Evolutionary conservation across 2,888 invertebrate species (phyloP).

Genomic region (Tetragnatha montana): DNA sequence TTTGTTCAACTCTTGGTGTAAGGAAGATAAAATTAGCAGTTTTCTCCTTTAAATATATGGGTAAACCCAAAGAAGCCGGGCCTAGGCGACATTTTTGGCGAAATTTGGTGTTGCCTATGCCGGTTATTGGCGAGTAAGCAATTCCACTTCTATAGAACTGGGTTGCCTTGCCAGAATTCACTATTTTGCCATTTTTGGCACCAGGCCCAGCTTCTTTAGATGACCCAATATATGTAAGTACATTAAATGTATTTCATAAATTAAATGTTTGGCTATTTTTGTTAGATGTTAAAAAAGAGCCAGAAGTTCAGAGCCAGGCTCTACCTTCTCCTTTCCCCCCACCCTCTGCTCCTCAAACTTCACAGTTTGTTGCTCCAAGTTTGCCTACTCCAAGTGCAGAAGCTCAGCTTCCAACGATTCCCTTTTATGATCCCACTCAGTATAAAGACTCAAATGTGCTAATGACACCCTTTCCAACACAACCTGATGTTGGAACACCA

Average conservation of each 20-base stretch:
- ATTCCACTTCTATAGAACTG: too few relatives aligned
- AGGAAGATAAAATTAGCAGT: neutral
- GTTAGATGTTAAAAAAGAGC: constrained; percentile 10
- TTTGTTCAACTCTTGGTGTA: neutral
- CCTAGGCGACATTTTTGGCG: too few relatives aligned
- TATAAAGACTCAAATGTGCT: constrained; percentile 8
- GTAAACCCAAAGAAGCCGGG: too few relatives aligned
- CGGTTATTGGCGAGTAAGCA: too few relatives aligned
- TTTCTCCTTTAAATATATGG: neutral
- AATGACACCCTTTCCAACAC: constrained; percentile 20
- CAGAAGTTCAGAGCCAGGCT: neutral
- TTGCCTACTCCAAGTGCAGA: neutral
- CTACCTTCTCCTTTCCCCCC: constrained; percentile 18
- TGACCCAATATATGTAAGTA: too few relatives aligned
- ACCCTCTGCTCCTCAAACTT: neutral
- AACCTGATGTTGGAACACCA: constrained; percentile 1
- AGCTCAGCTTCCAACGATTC: constrained; percentile 10
- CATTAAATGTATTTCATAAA: neutral
- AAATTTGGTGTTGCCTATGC: too few relatives aligned
- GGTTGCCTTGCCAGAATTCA: too few relatives aligned
- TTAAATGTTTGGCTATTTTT: neutral
- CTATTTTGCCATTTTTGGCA: too few relatives aligned
- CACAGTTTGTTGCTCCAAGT: neutral
- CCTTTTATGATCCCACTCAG: constrained; percentile 50
- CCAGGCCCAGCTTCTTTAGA: too few relatives aligned